Base-by-base conservation (phyloP, 2,797 vertebrate genomes). In the Chelidonichthys spinosus region DNA sequence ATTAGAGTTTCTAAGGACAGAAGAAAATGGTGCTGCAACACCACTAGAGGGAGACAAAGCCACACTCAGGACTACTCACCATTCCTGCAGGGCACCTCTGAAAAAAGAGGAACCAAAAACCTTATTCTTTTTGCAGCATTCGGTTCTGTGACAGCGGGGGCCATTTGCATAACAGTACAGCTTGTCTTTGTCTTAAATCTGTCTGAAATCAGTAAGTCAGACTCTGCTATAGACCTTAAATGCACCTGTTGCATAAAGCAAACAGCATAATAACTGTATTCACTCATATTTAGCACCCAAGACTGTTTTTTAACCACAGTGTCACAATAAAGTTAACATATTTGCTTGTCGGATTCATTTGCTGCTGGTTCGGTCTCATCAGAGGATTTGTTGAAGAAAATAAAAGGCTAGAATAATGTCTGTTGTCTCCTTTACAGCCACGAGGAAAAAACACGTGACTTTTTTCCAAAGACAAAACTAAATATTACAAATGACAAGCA, bases 21-120 rank as follows among this genome's bases (percentile, higher is more conserved):
- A 40, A 0, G 56, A 42, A 8, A 4, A 2, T 3, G 8, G 18
- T 13, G 55, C 8, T 1, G n/a, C 37, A 11, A 0, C 11, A 43
- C 79, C 88, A 85, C 70, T 17, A 87, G 87, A 67, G 79, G 86
- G 86, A 69, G 80, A 49, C 81, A 73, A 25, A 76, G 71, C 15
- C 62, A 60, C 49, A 75, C 58, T 37, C 18, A 42, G 15, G n/a
- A 10, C 8, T 43, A 90, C 91, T 93, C 83, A 91, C 90, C 86
- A 0, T n/a, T 87, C 74, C 84, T 87, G 82, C 14, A 66, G 0
- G 87, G 76, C 33, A 70, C 33, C 66, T 86, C 91, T 90, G 89
- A 35, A 84, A 78, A 13, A 35, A 79, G n/a, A 79, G 63, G 58
- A 87, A 80, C 42, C 81, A 56, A 59, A 81, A 43, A 35, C 10